A percentile compares a stretch with the other conserved stretches of the same genome.
These are phyloP conservation scores for Cephalopachus bancanus DNA, from an alignment of 2,797 vertebrate genomes.

Conservation along the genomic window DNA sequence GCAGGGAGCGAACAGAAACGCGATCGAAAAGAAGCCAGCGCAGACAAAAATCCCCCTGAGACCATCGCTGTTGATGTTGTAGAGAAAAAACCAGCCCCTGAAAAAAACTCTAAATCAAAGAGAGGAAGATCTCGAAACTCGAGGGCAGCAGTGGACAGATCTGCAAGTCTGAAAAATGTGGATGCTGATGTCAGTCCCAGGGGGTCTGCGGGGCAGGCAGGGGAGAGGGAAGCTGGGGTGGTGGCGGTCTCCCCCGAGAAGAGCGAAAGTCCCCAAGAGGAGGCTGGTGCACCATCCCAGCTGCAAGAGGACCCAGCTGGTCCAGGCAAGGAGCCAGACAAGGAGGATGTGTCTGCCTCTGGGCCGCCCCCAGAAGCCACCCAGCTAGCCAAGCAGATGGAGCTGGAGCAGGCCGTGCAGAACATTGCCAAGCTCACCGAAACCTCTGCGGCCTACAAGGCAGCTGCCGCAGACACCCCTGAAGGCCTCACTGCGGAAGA, in stretches of 20 bases:
- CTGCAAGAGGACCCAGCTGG: constrained; percentile 88
- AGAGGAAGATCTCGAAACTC: constrained; percentile 92
- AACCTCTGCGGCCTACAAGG: constrained; percentile 92
- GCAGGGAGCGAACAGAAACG: constrained; percentile 82
- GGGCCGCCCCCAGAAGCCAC: constrained; percentile 91
- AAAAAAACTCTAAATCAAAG: constrained; percentile 90
- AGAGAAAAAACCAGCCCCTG: constrained; percentile 90
- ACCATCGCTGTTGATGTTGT: constrained; percentile 84
- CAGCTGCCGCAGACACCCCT: constrained; percentile 88
- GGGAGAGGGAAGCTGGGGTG: constrained; percentile 88
- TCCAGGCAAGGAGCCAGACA: constrained; percentile 85
- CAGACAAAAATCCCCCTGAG: constrained; percentile 88
- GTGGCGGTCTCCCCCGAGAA: constrained; percentile 88
- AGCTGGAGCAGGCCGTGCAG: constrained; percentile 97
- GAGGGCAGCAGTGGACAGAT: constrained; percentile 92
- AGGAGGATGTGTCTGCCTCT: constrained; percentile 89
- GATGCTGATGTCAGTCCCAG: constrained; percentile 93
- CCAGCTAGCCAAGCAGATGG: constrained; percentile 95
- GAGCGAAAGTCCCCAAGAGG: constrained; percentile 90
- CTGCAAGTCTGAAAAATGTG: constrained; percentile 92
- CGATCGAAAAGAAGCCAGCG: constrained; percentile 88
- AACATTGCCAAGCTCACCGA: constrained; percentile 97
- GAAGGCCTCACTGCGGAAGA: constrained; percentile 91
- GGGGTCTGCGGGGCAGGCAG: constrained; percentile 90
- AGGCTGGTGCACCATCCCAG: constrained; percentile 84